Conservation (phyloP, 2,888 invertebrate genomes). For the Tuta absoluta region DNA sequence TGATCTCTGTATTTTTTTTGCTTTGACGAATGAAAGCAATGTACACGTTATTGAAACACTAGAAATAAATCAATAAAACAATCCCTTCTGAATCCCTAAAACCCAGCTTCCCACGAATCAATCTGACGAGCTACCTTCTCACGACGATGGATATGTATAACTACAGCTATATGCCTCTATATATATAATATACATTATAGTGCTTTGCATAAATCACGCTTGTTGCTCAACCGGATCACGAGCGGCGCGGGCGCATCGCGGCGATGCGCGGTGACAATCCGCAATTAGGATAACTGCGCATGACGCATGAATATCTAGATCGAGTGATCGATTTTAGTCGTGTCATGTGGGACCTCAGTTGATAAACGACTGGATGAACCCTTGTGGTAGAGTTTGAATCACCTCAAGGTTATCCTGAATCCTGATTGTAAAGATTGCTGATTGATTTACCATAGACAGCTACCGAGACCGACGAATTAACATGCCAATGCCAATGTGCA, state of each 20-base stretch:
- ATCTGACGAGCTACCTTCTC: constrained; percentile 15
- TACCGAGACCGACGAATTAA: too few relatives aligned
- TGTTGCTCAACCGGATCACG: constrained; percentile 62
- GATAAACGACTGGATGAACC: too few relatives aligned
- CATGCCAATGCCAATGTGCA: too few relatives aligned
- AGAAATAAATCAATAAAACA: background rate
- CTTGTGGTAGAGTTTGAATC: too few relatives aligned
- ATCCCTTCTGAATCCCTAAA: background rate
- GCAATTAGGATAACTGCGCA: constrained; percentile 55
- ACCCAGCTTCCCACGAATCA: background rate
- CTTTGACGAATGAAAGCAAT: too few relatives aligned
- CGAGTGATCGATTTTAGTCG: constrained; percentile 22
- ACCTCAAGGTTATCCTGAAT: too few relatives aligned
- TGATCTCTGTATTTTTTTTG: too few relatives aligned
- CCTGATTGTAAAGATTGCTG: too few relatives aligned
- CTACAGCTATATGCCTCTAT: constrained; percentile 52
- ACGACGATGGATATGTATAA: constrained; percentile 1
- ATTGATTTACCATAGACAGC: too few relatives aligned
- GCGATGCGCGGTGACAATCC: constrained; percentile 48
- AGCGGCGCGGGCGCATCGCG: constrained; percentile 58
- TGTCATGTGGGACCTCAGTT: too few relatives aligned
- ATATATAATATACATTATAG: constrained; percentile 46
- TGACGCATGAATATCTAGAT: constrained; percentile 41
- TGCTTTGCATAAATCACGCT: constrained; percentile 67
- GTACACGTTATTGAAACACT: background rate